Evolutionary conservation across 2,113 vertebrate genomes (phyloP), one percentile per base, ranked within the genome.

Genomic region (Apodemus speciosus): DNA sequence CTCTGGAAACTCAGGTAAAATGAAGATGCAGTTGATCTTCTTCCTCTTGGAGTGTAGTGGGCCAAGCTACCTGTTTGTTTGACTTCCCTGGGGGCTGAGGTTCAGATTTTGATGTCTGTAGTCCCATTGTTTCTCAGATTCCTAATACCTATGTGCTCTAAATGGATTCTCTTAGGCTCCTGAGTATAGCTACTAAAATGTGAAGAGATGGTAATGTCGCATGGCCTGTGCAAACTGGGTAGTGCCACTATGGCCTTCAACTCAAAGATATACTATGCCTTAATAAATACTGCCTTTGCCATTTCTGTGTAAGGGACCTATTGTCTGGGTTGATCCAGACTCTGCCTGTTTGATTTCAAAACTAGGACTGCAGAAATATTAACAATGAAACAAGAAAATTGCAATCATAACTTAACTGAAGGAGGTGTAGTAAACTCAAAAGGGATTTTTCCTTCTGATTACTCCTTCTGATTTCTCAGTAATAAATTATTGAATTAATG

Each of bases 111-210:
- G 7, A 18, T 0, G 9, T 80, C 30, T 51, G 2, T 3, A 43
- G 53, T 5, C 35, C 14, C 18, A 3, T 35, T 4, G 0, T 2
- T 85, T 14, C 32, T 35, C 8, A 13, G 35, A 27, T 18, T 23
- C 25, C 7, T 20, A 66, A 46, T 0, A 0, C 32, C 1, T 9
- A 35, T n/a, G 56, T 56, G 14, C 2, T 66, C 56, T 46, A 5
- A 38, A 8, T 73, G 8, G 7, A 4, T 2, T 49, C 2, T n/a
- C 10, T 64, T 3, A 43, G 14, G 10, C 0, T 15, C 20, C 11
- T 38, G 5, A 43, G 23, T 43, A 43, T 30, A 53, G 9, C 4
- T 69, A 38, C 9, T 64, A 73, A 64, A 90, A 15, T 20, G 3
- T 49, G 66, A 75, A 53, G 10, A 13, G 23, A 92, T 56, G 2